Evolutionary conservation across 2,888 invertebrate species (phyloP).

Genomic region (Enchytraeus crypticus): DNA sequence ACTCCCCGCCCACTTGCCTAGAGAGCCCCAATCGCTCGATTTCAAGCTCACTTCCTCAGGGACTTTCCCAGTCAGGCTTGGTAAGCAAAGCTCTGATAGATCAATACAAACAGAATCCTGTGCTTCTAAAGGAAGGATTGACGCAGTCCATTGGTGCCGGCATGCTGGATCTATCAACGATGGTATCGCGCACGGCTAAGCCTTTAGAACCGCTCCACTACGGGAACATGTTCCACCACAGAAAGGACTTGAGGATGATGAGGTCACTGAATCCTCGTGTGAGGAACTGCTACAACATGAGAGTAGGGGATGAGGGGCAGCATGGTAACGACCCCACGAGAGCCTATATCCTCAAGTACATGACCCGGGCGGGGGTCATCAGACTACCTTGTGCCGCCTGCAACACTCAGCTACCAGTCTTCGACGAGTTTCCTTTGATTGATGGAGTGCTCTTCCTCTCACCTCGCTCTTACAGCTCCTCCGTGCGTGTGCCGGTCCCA

Average conservation of each 20-base stretch:
- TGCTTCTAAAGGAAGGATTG: too few relatives aligned
- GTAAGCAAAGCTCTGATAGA: too few relatives aligned
- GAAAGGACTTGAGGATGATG: conserved; percentile 78
- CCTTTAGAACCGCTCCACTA: background rate
- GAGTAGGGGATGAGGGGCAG: conserved; percentile 97
- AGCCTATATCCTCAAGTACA: conserved; percentile 77
- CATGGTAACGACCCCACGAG: conserved; percentile 96
- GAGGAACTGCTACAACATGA: conserved; percentile 97
- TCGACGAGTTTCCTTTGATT: conserved; percentile 86
- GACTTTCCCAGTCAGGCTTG: too few relatives aligned
- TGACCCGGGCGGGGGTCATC: conserved; percentile 76
- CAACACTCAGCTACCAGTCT: conserved; percentile 78
- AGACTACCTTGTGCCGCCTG: conserved; percentile 70
- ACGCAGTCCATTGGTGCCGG: too few relatives aligned
- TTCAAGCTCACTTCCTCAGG: too few relatives aligned
- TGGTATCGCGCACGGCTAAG: too few relatives aligned
- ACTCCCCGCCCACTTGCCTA: too few relatives aligned
- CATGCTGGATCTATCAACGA: too few relatives aligned
- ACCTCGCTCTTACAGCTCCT: conserved; percentile 59
- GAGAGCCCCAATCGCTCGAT: too few relatives aligned
- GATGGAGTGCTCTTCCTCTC: conserved; percentile 97
- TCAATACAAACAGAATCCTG: too few relatives aligned
- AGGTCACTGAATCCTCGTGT: conserved; percentile 74
- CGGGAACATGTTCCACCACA: conserved; percentile 71
- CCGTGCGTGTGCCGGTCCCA: background rate